Conservation (phyloP, 2,113 vertebrate species). For the Carassius gibelio region DNA sequence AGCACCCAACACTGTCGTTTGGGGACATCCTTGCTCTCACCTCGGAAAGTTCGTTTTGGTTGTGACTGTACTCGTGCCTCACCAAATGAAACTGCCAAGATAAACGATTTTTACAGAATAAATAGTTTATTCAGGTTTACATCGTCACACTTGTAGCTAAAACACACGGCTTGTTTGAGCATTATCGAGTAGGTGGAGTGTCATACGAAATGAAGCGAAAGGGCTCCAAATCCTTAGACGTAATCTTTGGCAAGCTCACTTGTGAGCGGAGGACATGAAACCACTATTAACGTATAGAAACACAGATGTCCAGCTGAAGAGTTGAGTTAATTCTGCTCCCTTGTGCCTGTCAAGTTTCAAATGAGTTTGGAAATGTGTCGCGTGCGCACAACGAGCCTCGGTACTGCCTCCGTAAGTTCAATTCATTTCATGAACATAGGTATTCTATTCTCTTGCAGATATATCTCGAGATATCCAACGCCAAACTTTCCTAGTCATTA, state of each 20-base stretch:
- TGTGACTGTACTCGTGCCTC: background rate
- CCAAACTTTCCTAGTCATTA: background rate
- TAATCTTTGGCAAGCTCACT: conserved; percentile 11
- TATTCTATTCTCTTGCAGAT: background rate
- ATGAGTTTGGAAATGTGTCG: conserved; percentile 44
- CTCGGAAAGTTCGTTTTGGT: background rate
- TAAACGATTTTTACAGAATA: background rate
- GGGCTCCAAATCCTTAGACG: conserved; percentile 23
- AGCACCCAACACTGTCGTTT: background rate
- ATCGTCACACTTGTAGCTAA: background rate
- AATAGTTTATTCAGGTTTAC: background rate
- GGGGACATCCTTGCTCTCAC: background rate
- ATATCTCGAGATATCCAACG: background rate
- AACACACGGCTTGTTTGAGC: conserved; percentile 24
- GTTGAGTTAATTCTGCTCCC: background rate
- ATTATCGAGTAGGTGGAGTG: conserved; percentile 42
- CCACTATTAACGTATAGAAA: background rate
- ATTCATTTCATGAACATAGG: conserved; percentile 49
- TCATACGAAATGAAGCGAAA: conserved; percentile 25
- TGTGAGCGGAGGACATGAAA: background rate
- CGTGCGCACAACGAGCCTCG: conserved; percentile 23
- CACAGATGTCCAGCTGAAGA: conserved; percentile 1
- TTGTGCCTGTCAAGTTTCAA: conserved; percentile 13
- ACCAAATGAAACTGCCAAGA: background rate
- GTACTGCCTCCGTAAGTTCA: conserved; percentile 72